These are phyloP conservation scores for Labia minor DNA, from an alignment of 2,888 invertebrate species.

Conservation along the genomic window DNA sequence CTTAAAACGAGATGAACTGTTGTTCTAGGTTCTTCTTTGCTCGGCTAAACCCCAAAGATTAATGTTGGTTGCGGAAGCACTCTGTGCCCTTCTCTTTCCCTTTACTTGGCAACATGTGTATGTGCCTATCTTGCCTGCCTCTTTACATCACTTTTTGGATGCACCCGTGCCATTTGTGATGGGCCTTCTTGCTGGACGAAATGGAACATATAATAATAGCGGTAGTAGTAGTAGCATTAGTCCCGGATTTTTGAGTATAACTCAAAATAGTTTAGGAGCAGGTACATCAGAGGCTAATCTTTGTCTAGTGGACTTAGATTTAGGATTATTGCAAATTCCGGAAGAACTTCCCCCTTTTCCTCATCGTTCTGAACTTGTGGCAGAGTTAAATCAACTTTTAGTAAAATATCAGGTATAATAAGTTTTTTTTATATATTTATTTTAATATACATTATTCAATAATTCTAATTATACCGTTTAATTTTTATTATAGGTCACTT, in stretches of 20 bases:
- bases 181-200: slow-evolving; percentile 51
- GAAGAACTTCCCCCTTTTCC: slow-evolving; percentile 93
- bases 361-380: slow-evolving; percentile 72
- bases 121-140: slow-evolving; percentile 93
- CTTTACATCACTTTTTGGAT: slow-evolving; percentile 90
- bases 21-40: slow-evolving; percentile 52
- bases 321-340: slow-evolving; percentile 80
- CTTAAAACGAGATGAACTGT: too few species aligned
- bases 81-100: slow-evolving; percentile 81
- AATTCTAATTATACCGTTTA: too few species aligned
- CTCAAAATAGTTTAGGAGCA: background rate
- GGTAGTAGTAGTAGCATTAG: background rate
- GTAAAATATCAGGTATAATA: slow-evolving; percentile 49
- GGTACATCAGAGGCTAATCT: slow-evolving; percentile 59
- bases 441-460: too few species aligned
- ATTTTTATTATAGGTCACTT: background rate
- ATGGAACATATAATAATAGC: background rate
- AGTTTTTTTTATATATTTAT: background rate
- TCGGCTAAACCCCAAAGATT: slow-evolving; percentile 52
- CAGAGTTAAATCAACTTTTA: slow-evolving; percentile 56
- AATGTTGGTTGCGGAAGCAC: slow-evolving; percentile 93
- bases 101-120: slow-evolving; percentile 99
- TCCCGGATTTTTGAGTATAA: background rate
- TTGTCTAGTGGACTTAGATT: slow-evolving; percentile 94
- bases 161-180: slow-evolving; percentile 99